Base-by-base conservation (phyloP, 2,888 invertebrate species). In the Neoascia interrupta region DNA sequence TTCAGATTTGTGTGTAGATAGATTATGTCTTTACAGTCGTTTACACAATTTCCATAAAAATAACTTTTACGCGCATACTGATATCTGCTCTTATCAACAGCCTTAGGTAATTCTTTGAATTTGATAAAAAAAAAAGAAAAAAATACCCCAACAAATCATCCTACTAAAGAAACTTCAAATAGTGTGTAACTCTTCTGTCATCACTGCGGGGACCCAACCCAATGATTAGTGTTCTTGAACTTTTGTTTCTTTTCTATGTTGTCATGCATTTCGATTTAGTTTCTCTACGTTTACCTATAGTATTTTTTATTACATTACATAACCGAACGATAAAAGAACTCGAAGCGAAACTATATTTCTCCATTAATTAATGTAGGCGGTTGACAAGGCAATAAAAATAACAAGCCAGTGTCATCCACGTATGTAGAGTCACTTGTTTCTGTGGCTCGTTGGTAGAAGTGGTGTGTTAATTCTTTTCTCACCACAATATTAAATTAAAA, bases 241-340 rank as follows among this genome's bases (percentile, higher is more conserved):
- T 18, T 31, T 49, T 10, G 10, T 58, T 49, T 18, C 34, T 13
- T 23, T 41, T 43, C n/a, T 34, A 19, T 34, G 28, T 28, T 60
- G 70, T 53, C 63, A 75, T 60, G 70, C 58, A 70, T 47, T 76
- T 66, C 53, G 54, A 72, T 64, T 76, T 60, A 64, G 39, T 61
- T 63, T 75, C 28, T 11, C 34, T 21, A 54, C 19, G n/a, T 5
- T n/a, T 28, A n/a, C n/a, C n/a, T n/a, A n/a, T n/a, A n/a, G n/a
- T n/a, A n/a, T n/a, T n/a, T n/a, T n/a, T n/a, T n/a, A n/a, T n/a
- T n/a, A n/a, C n/a, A 75, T 76, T 64, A 76, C 64, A 76, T 41
- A 76, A 70, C 63, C 58, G 34, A 0, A 45, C 64, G 63, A 76
- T 76, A 64, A 64, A 56, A 63, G 26, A 61, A 54, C 16, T 2